Evolutionary conservation across 2,113 vertebrate species (phyloP).

Genomic region (Alligator sinensis): DNA sequence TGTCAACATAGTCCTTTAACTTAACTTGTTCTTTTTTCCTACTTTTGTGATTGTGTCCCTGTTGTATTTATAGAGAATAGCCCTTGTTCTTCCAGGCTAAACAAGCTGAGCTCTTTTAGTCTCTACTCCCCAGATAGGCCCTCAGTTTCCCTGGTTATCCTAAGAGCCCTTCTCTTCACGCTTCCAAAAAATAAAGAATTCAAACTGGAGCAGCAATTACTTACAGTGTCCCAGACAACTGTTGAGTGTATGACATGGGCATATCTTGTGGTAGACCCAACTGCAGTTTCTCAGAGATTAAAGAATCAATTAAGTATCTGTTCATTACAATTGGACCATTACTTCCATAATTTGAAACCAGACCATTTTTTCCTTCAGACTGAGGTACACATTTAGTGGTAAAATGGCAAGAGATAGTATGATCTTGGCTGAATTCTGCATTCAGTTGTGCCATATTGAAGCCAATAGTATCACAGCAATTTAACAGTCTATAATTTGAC

Average conservation of each 20-base stretch:
- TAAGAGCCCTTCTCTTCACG: not conserved
- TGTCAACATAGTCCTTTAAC: not conserved
- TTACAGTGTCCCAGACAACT: not conserved
- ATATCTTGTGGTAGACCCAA: not conserved
- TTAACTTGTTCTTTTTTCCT: not conserved
- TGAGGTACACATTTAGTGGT: not conserved
- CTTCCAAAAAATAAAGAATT: not conserved
- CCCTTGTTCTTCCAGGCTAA: not conserved
- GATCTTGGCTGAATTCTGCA: not conserved
- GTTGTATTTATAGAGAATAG: not conserved
- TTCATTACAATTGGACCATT: not conserved
- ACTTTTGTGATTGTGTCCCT: not conserved
- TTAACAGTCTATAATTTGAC: not conserved
- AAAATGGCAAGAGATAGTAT: not conserved
- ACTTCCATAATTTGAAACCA: not conserved
- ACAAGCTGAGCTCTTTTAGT: not conserved
- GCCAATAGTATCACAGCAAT: not conserved
- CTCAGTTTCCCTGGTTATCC: not conserved
- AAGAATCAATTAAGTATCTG: not conserved
- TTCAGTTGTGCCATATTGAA: not conserved
- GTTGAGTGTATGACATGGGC: not conserved
- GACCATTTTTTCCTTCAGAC: conserved; percentile 16
- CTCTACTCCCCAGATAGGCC: not conserved
- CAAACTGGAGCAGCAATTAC: not conserved
- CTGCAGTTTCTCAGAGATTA: not conserved